These are phyloP conservation scores for Phaedon cochleariae DNA, from an alignment of 2,888 invertebrate genomes.

Conservation along the genomic window DNA sequence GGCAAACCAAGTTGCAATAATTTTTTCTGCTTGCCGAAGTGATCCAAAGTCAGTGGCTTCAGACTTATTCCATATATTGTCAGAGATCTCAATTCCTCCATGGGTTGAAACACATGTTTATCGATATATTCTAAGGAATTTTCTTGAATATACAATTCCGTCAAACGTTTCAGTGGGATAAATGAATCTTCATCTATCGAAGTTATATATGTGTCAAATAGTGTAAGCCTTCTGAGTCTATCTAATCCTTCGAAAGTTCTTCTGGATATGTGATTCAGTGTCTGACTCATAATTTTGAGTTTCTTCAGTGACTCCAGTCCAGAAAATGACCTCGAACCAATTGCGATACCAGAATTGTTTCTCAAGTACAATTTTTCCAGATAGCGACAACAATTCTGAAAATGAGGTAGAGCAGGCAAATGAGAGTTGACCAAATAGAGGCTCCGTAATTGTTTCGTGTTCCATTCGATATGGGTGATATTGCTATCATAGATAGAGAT, in stretches of 20 bases:
- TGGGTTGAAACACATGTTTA: slow-evolving; percentile 10
- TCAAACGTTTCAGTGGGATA: slow-evolving; percentile 10
- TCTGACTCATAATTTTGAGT: slow-evolving; percentile 5
- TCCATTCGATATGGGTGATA: slow-evolving; percentile 10
- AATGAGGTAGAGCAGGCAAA: background rate
- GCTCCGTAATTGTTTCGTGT: slow-evolving; percentile 1
- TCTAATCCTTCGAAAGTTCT: slow-evolving; percentile 20
- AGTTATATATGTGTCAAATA: slow-evolving; percentile 10
- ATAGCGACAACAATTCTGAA: slow-evolving; percentile 11
- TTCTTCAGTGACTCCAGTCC: slow-evolving; percentile 7
- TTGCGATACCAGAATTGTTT: slow-evolving; percentile 2
- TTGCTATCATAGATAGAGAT: background rate
- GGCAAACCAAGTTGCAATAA: slow-evolving; percentile 24
- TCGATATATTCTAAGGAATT: slow-evolving; percentile 7
- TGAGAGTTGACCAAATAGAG: slow-evolving; percentile 2
- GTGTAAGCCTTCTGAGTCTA: slow-evolving; percentile 8
- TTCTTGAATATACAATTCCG: slow-evolving; percentile 25
- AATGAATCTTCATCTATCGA: slow-evolving; percentile 22
- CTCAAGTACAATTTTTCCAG: slow-evolving; percentile 19
- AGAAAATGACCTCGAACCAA: slow-evolving; percentile 1
- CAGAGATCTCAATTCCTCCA: slow-evolving; percentile 18
- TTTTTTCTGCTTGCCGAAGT: slow-evolving; percentile 21
- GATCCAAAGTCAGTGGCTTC: slow-evolving; percentile 12
- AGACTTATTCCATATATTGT: slow-evolving; percentile 23
- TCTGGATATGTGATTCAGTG: slow-evolving; percentile 12